phyloP scores from a whole-genome alignment of 1,140 invertebrate genomes.

The Sweltsa coloradensis region DNA sequence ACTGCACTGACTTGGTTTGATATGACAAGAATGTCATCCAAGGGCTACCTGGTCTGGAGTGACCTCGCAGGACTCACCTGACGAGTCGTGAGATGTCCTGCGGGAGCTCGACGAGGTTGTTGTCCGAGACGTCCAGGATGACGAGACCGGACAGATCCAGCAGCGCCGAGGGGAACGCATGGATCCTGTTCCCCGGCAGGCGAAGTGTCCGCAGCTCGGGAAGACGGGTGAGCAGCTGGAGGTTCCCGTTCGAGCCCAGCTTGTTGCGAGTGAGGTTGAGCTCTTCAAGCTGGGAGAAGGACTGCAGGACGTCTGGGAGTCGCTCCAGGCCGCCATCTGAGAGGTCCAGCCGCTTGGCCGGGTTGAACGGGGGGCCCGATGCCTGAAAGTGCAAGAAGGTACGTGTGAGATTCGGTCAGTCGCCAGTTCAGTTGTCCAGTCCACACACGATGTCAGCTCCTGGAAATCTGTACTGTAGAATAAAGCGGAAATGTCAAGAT shows the following conservation, averaged over 20 bases:
- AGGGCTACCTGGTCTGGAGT: no score
- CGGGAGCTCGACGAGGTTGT: conserved; percentile 45
- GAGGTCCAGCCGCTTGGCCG: conserved; percentile 26
- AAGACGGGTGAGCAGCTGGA: conserved; percentile 29
- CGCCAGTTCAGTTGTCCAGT: no score
- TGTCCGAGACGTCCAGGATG: conserved; percentile 56
- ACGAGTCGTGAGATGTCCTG: conserved; percentile 43
- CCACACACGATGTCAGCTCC: no score
- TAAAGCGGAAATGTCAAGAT: no score
- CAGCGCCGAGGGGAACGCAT: conserved; percentile 40
- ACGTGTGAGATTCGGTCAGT: no score
- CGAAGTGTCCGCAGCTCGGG: conserved; percentile 41
- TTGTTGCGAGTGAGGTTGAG: conserved; percentile 39
- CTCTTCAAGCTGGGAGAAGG: conserved; percentile 35
- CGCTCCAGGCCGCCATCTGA: conserved; percentile 29
- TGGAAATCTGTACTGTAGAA: no score
- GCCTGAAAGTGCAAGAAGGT: no score
- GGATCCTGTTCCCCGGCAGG: conserved; percentile 43
- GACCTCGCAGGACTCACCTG: conserved; percentile 47
- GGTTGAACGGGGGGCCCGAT: no score
- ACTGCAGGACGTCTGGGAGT: conserved; percentile 28
- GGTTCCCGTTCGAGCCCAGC: conserved; percentile 28
- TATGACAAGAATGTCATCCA: no score
- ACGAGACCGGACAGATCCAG: conserved; percentile 34
- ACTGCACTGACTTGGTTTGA: no score